Evolutionary conservation across 2,888 invertebrate genomes (phyloP).

Genomic region (Mamestra brassicae): DNA sequence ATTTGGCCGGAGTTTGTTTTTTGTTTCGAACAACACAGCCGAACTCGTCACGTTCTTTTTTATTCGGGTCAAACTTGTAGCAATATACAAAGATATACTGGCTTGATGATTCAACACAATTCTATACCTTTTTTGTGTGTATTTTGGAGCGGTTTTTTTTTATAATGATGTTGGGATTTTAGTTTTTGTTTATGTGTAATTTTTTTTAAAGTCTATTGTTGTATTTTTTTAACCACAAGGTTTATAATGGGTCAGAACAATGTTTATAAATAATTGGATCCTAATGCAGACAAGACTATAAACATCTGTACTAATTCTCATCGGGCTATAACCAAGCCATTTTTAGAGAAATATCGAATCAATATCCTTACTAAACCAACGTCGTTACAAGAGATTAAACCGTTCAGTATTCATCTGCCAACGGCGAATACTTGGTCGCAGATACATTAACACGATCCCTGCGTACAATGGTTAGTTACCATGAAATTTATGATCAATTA

Average conservation of each 20-base stretch:
- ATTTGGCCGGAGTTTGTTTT: slow-evolving; percentile 54
- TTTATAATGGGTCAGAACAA: neutral
- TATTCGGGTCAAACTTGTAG: slow-evolving; percentile 49
- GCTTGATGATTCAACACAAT: slow-evolving; percentile 24
- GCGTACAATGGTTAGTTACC: slow-evolving; percentile 58
- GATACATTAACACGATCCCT: slow-evolving; percentile 50
- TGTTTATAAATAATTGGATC: neutral
- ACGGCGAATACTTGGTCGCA: slow-evolving; percentile 30
- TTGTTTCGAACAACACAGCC: slow-evolving; percentile 49
- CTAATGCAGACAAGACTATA: neutral
- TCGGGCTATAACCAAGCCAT: neutral
- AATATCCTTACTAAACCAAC: slow-evolving; percentile 22
- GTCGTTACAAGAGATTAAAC: slow-evolving; percentile 38
- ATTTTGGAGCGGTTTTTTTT: slow-evolving; percentile 19
- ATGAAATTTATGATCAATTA: slow-evolving; percentile 61
- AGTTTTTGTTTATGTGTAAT: neutral
- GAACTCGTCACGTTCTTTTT: slow-evolving; percentile 53
- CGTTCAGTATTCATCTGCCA: slow-evolving; percentile 30
- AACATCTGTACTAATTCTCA: neutral
- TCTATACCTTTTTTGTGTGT: slow-evolving; percentile 29
- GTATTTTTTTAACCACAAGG: neutral
- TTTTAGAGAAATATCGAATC: slow-evolving; percentile 25
- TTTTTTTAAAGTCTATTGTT: neutral
- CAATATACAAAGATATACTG: slow-evolving; percentile 35
- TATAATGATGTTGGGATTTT: slow-evolving; percentile 25